Evolutionary conservation across 1,140 invertebrate genomes (phyloP).

Genomic region (Drosophila repleta): DNA sequence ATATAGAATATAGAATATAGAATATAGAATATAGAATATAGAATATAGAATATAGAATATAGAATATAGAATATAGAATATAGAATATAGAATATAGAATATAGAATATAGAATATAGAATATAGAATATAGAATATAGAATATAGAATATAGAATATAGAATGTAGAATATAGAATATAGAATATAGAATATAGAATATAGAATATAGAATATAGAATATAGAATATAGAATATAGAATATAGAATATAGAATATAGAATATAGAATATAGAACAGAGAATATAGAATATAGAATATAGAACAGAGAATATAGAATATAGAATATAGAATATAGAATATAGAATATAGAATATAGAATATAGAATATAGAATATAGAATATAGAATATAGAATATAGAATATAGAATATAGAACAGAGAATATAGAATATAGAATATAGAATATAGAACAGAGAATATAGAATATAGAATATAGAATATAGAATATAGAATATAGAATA

Average conservation of each 20-base stretch:
- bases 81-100: constrained; percentile 1
- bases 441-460: too few relatives aligned
- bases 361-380: not conserved
- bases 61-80: constrained; percentile 3
- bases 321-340: constrained; percentile 4
- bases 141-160: constrained; percentile 2
- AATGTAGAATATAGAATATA: not conserved
- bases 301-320: constrained; percentile 4
- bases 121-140: constrained; percentile 2
- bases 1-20: constrained; percentile 6
- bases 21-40: constrained; percentile 5
- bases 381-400: too few relatives aligned
- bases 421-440: too few relatives aligned
- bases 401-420: too few relatives aligned
- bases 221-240: constrained; percentile 2
- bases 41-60: constrained; percentile 2
- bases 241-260: constrained; percentile 3
- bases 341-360: constrained; percentile 1
- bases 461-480: too few relatives aligned
- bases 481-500: too few relatives aligned
- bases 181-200: constrained; percentile 2
- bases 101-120: constrained; percentile 8
- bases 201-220: constrained; percentile 6
- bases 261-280: constrained; percentile 3
- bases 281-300: constrained; percentile 1